Evolutionary conservation across 2,113 vertebrate species (phyloP).

Genomic region (Mugil cephalus): DNA sequence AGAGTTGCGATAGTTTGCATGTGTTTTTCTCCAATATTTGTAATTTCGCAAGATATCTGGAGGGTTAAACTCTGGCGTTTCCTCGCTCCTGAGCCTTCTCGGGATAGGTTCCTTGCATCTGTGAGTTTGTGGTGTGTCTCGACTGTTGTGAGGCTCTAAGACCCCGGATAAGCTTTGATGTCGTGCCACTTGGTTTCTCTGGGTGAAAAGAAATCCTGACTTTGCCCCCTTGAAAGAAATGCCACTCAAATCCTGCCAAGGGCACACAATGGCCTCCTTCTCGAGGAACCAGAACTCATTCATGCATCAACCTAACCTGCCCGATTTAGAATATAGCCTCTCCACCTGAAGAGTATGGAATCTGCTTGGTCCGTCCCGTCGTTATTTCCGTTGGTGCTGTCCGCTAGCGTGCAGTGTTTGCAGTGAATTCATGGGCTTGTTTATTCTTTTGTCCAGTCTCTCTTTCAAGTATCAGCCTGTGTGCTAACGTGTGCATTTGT

Average conservation of each 20-base stretch:
- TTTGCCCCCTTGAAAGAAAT: constrained; percentile 69
- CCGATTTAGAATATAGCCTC: constrained; percentile 18
- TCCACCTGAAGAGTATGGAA: constrained; percentile 32
- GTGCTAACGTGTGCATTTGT: constrained; percentile 17
- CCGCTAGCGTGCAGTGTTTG: background rate
- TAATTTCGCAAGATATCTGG: constrained; percentile 23
- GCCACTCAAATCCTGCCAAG: constrained; percentile 65
- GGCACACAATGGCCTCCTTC: constrained; percentile 63
- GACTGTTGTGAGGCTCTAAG: constrained; percentile 60
- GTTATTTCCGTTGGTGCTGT: constrained; percentile 1
- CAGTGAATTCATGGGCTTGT: constrained; percentile 9
- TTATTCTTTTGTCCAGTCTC: constrained; percentile 13
- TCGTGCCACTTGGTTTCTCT: constrained; percentile 79
- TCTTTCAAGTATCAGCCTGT: constrained; percentile 24
- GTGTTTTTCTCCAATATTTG: constrained; percentile 6
- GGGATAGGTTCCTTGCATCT: constrained; percentile 32
- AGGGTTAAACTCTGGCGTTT: constrained; percentile 42
- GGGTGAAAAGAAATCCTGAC: constrained; percentile 73
- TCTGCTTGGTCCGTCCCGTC: background rate
- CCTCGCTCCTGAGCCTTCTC: constrained; percentile 34
- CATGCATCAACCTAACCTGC: constrained; percentile 41
- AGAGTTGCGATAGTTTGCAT: background rate
- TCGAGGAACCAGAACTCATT: constrained; percentile 48
- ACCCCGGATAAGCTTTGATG: constrained; percentile 77
- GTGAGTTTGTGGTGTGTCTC: constrained; percentile 47